These are phyloP conservation scores for Dicyrtomina minuta DNA, from an alignment of 2,888 invertebrate species.

Conservation along the genomic window DNA sequence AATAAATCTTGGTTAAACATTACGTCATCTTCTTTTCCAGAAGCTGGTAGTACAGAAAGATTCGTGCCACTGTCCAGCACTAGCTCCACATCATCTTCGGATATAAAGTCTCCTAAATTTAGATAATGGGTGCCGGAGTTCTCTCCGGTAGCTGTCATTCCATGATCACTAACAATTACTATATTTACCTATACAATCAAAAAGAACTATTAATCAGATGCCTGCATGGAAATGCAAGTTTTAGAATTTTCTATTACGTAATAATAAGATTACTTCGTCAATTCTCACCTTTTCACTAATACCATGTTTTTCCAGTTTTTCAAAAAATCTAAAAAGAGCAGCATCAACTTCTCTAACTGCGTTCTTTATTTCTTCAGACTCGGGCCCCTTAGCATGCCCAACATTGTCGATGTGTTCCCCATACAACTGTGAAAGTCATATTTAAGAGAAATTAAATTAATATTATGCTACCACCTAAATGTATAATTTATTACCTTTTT, in stretches of 20 bases:
- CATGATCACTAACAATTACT: constrained; percentile 57
- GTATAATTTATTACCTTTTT: too few relatives aligned
- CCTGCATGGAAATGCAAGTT: not conserved
- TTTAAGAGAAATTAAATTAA: too few relatives aligned
- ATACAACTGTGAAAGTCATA: constrained; percentile 47
- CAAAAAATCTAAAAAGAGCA: constrained; percentile 49
- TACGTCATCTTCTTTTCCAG: constrained; percentile 18
- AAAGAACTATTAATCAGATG: not conserved
- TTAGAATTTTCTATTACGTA: too few relatives aligned
- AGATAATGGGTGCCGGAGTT: constrained; percentile 52
- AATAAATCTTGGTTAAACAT: not conserved
- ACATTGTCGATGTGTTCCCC: constrained; percentile 51
- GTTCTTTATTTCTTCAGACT: constrained; percentile 49
- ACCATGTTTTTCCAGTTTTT: constrained; percentile 41
- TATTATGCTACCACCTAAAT: too few relatives aligned
- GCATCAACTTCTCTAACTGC: constrained; percentile 54
- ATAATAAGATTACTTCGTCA: too few relatives aligned
- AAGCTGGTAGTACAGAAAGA: not conserved
- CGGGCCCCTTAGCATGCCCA: constrained; percentile 55
- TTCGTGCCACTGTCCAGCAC: not conserved
- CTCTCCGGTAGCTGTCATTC: constrained; percentile 55
- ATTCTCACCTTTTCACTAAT: not conserved
- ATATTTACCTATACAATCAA: constrained; percentile 55
- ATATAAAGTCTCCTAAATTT: constrained; percentile 32
- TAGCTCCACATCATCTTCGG: constrained; percentile 15